Conservation (phyloP, 2,113 vertebrate genomes). For the Catharus minimus region DNA sequence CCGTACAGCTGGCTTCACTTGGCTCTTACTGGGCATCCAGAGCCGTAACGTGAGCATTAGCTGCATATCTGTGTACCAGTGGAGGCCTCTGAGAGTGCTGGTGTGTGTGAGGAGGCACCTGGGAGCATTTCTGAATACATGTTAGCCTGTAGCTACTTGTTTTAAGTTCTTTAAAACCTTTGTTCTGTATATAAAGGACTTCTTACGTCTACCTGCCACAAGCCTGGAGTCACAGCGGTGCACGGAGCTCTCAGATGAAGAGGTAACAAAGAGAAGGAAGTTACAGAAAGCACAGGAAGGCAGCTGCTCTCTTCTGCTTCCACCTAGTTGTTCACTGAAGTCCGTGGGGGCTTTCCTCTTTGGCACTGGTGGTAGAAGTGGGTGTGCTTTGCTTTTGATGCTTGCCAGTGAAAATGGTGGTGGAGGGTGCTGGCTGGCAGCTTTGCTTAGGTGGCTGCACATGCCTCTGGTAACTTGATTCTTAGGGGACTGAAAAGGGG, state of each 20-base stretch:
- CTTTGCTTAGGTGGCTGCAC: background rate
- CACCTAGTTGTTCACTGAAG: background rate
- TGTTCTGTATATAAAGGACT: slow-evolving; percentile 84
- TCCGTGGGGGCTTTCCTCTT: background rate
- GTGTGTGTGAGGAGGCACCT: background rate
- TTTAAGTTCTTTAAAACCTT: slow-evolving; percentile 61
- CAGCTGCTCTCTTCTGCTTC: slow-evolving; percentile 2
- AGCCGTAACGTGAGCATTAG: background rate
- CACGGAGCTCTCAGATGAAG: slow-evolving; percentile 65
- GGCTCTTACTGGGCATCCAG: background rate
- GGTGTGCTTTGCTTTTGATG: slow-evolving; percentile 36
- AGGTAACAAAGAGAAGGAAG: slow-evolving; percentile 77
- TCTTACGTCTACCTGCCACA: slow-evolving; percentile 84
- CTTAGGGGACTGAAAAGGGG: background rate
- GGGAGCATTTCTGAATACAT: background rate
- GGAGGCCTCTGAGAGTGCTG: background rate
- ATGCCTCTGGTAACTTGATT: background rate
- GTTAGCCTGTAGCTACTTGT: background rate
- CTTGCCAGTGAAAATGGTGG: background rate
- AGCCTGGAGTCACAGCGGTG: slow-evolving; percentile 76
- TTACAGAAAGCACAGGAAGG: background rate
- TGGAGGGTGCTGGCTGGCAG: slow-evolving; percentile 11
- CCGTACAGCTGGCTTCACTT: background rate
- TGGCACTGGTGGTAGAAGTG: background rate
- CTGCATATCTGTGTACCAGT: background rate